Base-by-base conservation (phyloP, 2,888 invertebrate species). In the Dryomyza anilis region DNA sequence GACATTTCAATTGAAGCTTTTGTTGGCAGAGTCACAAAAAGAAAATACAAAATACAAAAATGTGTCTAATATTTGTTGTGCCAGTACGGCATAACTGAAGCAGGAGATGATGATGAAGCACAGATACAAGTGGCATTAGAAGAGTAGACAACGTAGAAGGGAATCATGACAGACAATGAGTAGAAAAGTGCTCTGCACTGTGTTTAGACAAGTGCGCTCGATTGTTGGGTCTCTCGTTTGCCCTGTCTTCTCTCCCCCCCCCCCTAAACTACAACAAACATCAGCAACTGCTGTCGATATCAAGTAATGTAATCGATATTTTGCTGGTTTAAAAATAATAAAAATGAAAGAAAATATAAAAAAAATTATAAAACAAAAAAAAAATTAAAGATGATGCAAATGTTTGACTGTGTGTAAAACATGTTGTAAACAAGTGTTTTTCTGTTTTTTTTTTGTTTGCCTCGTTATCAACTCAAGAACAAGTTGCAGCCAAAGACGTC, bases 1-100 rank as follows among this genome's bases (percentile, higher is more conserved):
- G 61, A 61, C 61, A 53, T 33, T 61, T 61, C 53, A 61, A 53
- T 61, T 52, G n/a, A 14, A 61, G 39, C 61, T 61, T 52, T 61
- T 61, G 53, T 52, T 43, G n/a, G n/a, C n/a, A n/a, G n/a, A n/a
- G n/a, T n/a, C n/a, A 19, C 39, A 39, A 43, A 43, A 27, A 45
- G 43, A 36, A 53, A 53, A 61, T 53, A 53, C n/a, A n/a, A n/a
- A 52, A 61, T 50, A 39, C 50, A 52, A 48, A 48, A 50, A 33
- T 16, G 19, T 59, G 59, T 48, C 59, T 48, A 59, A 59, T 59
- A 48, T 46, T 59, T 16, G 8, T 23, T 14, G 14, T 16, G 14
- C 21, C 14, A 14, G 48, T 7, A 19, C 16, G 21, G 16, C 52
- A 14, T 10, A 52, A 16, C 2, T 29, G n/a, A n/a, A 33, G 30